Conservation (phyloP, 1,140 invertebrate species). For the Nixonia krombeini region DNA sequence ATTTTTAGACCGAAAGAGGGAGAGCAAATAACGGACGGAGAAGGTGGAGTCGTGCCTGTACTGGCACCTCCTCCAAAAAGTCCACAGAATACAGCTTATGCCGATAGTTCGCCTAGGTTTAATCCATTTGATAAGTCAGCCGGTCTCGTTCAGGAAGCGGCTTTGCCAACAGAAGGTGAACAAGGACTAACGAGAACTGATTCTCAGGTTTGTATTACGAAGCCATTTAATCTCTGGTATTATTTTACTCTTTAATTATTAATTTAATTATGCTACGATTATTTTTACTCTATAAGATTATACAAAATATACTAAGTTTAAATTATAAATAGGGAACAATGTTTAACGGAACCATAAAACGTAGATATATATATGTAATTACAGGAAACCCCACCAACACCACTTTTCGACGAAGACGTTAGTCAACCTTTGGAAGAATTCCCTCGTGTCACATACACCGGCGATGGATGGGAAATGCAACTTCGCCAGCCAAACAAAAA, state of each 20-base stretch:
- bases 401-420: conserved; percentile 95
- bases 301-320: too few species aligned
- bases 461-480: conserved; percentile 97
- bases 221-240: too few species aligned
- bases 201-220: conserved; percentile 58
- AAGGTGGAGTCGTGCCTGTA: conserved; percentile 75
- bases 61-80: conserved; percentile 82
- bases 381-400: conserved; percentile 88
- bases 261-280: too few species aligned
- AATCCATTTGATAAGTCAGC: conserved; percentile 85
- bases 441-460: conserved; percentile 83
- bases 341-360: too few species aligned
- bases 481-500: conserved; percentile 97
- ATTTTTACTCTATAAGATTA: too few species aligned
- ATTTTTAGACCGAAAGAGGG: conserved; percentile 75
- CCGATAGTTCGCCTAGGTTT: conserved; percentile 71
- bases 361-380: too few species aligned
- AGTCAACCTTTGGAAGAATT: conserved; percentile 95
- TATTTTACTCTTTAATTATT: too few species aligned
- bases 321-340: too few species aligned
- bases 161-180: conserved; percentile 42
- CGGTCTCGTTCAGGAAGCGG: conserved; percentile 69
- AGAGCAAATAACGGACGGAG: conserved; percentile 46
- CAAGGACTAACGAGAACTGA: conserved; percentile 59
- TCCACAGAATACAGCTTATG: conserved; percentile 71